Conservation (phyloP, 2,888 invertebrate genomes). For the Platycnemis pennipes region DNA sequence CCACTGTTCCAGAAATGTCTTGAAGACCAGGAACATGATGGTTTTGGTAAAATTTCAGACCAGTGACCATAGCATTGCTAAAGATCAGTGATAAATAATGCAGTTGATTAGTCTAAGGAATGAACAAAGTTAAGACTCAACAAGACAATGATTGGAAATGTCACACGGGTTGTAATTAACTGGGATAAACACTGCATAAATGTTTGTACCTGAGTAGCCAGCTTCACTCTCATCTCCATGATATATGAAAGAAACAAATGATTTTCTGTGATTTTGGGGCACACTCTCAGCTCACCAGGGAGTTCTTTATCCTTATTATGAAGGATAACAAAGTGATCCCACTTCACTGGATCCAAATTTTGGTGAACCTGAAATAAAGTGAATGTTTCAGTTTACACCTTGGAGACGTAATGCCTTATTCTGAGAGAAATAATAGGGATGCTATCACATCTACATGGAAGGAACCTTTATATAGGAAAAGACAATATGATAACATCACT, state of each 20-base stretch:
- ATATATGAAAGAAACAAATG: neutral
- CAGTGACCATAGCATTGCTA: no score
- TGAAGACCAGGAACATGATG: neutral
- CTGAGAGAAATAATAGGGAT: neutral
- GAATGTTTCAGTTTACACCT: neutral
- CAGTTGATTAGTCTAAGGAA: no score
- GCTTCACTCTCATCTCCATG: conserved; percentile 32
- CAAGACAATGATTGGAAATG: no score
- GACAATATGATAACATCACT: neutral
- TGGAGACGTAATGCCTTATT: neutral
- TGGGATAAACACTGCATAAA: no score
- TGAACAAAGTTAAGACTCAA: no score
- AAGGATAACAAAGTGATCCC: neutral
- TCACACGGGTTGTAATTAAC: no score
- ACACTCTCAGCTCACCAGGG: conserved; percentile 19
- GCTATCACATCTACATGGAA: neutral
- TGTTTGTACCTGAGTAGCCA: conserved; percentile 9
- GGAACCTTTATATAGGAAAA: neutral
- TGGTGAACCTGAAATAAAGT: conserved; percentile 9
- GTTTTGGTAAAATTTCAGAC: neutral
- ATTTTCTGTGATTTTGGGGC: neutral
- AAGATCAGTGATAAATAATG: no score
- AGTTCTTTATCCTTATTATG: neutral
- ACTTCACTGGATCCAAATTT: neutral
- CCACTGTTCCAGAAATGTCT: neutral